These are phyloP conservation scores for Anthonomus grandis DNA, from an alignment of 1,140 invertebrate species.

Conservation along the genomic window DNA sequence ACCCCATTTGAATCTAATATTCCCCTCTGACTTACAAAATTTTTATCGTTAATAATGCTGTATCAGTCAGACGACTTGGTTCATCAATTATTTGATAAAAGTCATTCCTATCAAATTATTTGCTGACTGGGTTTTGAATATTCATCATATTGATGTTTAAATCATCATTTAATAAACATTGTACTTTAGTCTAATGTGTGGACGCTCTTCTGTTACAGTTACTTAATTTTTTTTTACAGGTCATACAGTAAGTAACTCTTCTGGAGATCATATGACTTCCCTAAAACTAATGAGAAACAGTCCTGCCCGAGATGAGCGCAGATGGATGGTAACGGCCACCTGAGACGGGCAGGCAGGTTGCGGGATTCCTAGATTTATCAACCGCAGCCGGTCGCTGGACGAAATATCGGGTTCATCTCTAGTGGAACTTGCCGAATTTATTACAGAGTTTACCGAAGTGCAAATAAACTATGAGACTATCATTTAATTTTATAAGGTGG, in stretches of 20 bases:
- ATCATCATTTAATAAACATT: too few species aligned
- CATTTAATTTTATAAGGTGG: slow-evolving; percentile 20
- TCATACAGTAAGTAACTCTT: slow-evolving; percentile 46
- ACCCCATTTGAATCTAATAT: too few species aligned
- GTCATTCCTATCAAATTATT: too few species aligned
- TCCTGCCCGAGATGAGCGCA: slow-evolving; percentile 28
- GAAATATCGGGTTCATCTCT: slow-evolving; percentile 39
- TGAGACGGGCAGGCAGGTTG: slow-evolving; percentile 33
- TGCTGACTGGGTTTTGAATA: too few species aligned
- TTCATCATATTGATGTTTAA: too few species aligned
- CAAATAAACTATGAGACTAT: slow-evolving; percentile 33
- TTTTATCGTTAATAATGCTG: too few species aligned
- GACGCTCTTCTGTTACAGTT: too few species aligned
- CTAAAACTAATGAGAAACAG: slow-evolving; percentile 29
- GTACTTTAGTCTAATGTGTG: too few species aligned
- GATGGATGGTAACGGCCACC: slow-evolving; percentile 44
- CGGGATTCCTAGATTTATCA: background rate
- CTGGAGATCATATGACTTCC: slow-evolving; percentile 43
- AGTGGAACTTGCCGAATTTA: slow-evolving; percentile 33
- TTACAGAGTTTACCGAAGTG: slow-evolving; percentile 34
- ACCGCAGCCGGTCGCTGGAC: slow-evolving; percentile 15
- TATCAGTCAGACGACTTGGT: too few species aligned
- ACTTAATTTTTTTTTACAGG: slow-evolving; percentile 28
- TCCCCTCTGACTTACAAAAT: too few species aligned
- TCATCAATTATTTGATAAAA: too few species aligned